Evolutionary conservation across 1,140 invertebrate species (phyloP).

Genomic region (Drosophila takahashii): DNA sequence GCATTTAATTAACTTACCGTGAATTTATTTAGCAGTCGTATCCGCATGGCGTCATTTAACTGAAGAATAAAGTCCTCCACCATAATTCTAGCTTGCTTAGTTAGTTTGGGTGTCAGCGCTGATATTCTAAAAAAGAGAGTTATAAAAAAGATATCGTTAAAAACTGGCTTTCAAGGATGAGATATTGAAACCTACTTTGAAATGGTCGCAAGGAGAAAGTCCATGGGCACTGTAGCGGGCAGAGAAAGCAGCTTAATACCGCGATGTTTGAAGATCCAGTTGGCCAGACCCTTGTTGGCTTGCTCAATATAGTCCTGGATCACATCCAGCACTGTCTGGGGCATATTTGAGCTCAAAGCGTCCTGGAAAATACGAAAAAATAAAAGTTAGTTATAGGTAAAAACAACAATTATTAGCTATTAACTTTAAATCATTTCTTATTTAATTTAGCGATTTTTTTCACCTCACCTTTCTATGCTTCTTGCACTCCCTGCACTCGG

Average conservation of each 20-base stretch:
- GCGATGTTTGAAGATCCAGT: constrained; percentile 94
- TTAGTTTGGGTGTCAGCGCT: constrained; percentile 72
- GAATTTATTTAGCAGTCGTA: constrained; percentile 74
- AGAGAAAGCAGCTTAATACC: constrained; percentile 92
- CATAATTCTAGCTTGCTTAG: constrained; percentile 69
- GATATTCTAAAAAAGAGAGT: constrained; percentile 54
- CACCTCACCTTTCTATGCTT: constrained; percentile 91
- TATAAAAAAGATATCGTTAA: background rate
- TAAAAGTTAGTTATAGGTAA: background rate
- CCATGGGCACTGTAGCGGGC: constrained; percentile 93
- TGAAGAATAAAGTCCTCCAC: constrained; percentile 68
- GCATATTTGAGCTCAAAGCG: constrained; percentile 93
- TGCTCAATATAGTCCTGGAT: constrained; percentile 96
- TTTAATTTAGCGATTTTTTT: too few species aligned
- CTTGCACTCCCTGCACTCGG: constrained; percentile 93
- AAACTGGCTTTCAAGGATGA: background rate
- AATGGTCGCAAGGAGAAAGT: constrained; percentile 93
- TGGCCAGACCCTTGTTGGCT: constrained; percentile 94
- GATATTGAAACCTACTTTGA: constrained; percentile 89
- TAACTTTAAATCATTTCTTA: too few species aligned
- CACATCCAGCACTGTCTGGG: constrained; percentile 92
- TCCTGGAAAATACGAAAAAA: constrained; percentile 87
- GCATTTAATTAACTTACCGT: constrained; percentile 57
- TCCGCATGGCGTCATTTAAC: constrained; percentile 73
- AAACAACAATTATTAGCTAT: background rate